Conservation (phyloP, 2,888 invertebrate genomes). For the Mythimna lalbum region DNA sequence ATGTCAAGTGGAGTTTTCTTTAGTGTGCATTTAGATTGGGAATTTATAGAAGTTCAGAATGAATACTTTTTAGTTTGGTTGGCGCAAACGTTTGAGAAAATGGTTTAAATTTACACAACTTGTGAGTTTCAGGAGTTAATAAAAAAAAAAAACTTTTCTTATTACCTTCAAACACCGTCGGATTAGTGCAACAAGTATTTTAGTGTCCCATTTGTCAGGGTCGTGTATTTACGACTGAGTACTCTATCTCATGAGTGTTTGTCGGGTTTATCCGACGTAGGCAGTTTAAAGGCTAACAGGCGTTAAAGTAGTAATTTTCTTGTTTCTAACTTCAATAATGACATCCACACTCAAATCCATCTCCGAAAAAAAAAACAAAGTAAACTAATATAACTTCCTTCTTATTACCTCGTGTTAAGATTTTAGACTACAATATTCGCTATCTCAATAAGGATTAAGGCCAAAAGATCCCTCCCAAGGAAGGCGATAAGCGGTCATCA, state of each 20-base stretch:
- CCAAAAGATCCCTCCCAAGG: neutral
- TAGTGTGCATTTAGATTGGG: constrained; percentile 16
- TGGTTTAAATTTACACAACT: neutral
- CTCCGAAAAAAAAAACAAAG: too few species aligned
- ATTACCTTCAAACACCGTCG: too few species aligned
- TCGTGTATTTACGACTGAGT: too few species aligned
- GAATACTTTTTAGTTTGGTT: constrained; percentile 15
- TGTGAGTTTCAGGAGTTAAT: neutral
- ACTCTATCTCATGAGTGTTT: too few species aligned
- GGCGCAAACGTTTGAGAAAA: neutral
- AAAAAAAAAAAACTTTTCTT: neutral
- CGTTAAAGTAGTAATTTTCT: too few species aligned
- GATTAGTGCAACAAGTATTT: too few species aligned
- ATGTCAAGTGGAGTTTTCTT: constrained; percentile 29
- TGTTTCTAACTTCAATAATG: too few species aligned
- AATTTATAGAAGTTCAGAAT: constrained; percentile 18
- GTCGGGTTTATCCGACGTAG: too few species aligned
- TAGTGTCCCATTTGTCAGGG: too few species aligned
- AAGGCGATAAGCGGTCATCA: neutral
- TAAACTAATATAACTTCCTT: neutral
- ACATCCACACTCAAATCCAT: too few species aligned
- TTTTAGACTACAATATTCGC: neutral
- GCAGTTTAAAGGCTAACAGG: too few species aligned
- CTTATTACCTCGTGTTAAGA: neutral
- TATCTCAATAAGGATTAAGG: constrained; percentile 11